Evolutionary conservation across 2,797 vertebrate genomes (phyloP), one percentile per base, ranked within the genome.

Genomic region (Gymnoscopelus braueri): DNA sequence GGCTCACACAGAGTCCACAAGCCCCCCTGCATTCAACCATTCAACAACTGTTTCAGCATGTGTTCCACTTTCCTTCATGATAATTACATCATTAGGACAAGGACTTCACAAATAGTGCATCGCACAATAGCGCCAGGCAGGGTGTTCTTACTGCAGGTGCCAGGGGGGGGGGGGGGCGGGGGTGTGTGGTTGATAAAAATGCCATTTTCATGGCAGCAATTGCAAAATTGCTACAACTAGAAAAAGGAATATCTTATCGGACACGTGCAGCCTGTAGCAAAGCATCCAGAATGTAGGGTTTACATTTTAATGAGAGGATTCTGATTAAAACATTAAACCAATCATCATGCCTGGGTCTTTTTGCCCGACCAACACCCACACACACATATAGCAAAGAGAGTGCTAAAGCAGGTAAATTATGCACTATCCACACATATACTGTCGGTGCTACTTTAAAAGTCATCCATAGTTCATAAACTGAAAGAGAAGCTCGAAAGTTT

Each of bases 161-260:
- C 44, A 50, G 54, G 26, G 12, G 11, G 48, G 35, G n/a, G 6
- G 9, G n/a, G n/a, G n/a, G n/a, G n/a, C n/a, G n/a, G n/a, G n/a
- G n/a, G n/a, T n/a, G n/a, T n/a, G n/a, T n/a, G n/a, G 29, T 59
- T 62, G 67, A 80, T 84, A 70, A 80, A 77, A 79, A 80, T 68
- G 60, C 44, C 14, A 69, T 65, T 80, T 75, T 61, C 23, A 60
- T 54, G 58, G 19, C 74, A 74, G 73, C 59, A 52, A 72, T 82
- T 72, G 49, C 51, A 60, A 74, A 86, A 78, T 49, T 75, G 63
- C 55, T 66, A 44, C 53, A 58, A 68, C 68, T 62, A 69, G 64
- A 69, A 84, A 86, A 84, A 83, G 58, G 80, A 86, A 86, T 77
- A 77, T 81, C 78, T 89, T 89, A 89, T 87, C 88, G 66, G 80